Evolutionary conservation across 2,888 invertebrate genomes (phyloP).

Genomic region (Selenia dentaria): DNA sequence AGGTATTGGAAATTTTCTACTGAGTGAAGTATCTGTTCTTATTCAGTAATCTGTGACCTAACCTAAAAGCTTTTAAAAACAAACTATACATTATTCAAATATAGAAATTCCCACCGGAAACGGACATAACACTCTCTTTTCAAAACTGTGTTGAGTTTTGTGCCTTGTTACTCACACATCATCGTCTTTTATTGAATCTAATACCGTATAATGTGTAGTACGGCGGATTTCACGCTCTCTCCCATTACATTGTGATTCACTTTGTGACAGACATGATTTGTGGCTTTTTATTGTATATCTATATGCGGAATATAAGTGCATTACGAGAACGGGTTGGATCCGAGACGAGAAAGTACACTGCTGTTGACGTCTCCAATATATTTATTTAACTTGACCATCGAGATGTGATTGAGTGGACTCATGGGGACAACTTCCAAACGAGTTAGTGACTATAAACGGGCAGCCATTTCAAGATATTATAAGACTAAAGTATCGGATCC

Average conservation of each 20-base stretch:
- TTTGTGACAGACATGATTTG: conserved; percentile 19
- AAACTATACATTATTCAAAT: too few species aligned
- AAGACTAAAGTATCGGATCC: too few species aligned
- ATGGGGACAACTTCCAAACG: too few species aligned
- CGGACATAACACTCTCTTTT: neutral
- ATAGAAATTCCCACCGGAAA: neutral
- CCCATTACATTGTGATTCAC: conserved; percentile 13
- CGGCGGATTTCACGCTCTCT: conserved; percentile 19
- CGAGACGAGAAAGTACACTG: conserved; percentile 19
- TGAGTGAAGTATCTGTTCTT: too few species aligned
- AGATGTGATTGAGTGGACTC: too few species aligned
- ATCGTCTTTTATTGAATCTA: conserved; percentile 18
- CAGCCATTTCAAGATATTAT: too few species aligned
- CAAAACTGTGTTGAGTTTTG: neutral
- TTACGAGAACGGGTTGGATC: conserved; percentile 10
- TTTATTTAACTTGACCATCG: conserved; percentile 1
- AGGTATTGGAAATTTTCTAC: too few species aligned
- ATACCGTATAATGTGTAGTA: conserved; percentile 7
- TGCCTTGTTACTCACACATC: conserved; percentile 4
- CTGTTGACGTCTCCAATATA: neutral
- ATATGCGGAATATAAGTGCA: conserved; percentile 12
- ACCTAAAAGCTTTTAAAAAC: too few species aligned
- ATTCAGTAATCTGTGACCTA: too few species aligned
- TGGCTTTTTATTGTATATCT: conserved; percentile 6
- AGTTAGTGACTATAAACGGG: too few species aligned